phyloP scores from a whole-genome alignment of 2,113 vertebrate genomes.

The Psephotus haematonotus region DNA sequence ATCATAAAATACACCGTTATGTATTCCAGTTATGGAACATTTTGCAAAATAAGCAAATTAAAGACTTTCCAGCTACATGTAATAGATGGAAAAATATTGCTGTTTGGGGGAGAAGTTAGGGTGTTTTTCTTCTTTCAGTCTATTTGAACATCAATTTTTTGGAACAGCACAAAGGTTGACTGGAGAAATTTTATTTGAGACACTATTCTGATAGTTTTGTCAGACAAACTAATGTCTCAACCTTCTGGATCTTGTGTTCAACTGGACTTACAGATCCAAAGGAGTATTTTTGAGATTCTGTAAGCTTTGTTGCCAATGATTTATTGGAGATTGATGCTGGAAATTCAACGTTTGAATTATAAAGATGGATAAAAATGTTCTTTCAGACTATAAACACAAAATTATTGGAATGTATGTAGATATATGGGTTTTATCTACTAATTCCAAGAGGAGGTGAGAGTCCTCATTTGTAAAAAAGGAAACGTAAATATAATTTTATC shows the following conservation, averaged over 20 bases:
- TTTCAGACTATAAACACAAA: not conserved
- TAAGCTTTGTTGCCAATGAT: not conserved
- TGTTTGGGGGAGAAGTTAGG: not conserved
- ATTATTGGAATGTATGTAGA: not conserved
- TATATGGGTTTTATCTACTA: not conserved
- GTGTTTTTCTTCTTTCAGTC: not conserved
- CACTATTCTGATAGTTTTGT: not conserved
- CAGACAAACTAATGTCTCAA: not conserved
- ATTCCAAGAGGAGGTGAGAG: not conserved
- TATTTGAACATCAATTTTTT: not conserved
- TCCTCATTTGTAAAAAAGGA: not conserved
- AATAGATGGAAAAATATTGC: not conserved
- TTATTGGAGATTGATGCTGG: not conserved
- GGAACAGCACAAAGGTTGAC: rapidly evolving
- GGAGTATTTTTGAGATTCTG: not conserved
- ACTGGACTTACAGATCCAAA: not conserved
- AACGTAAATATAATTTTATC: not conserved
- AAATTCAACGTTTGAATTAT: not conserved
- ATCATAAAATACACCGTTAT: not conserved
- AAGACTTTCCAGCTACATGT: not conserved
- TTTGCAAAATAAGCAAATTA: not conserved
- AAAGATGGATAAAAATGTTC: not conserved
- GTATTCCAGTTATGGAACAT: not conserved
- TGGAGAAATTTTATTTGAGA: not conserved
- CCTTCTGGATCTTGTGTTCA: not conserved